phyloP scores from a whole-genome alignment of 2,113 vertebrate species.

The Indri indri region DNA sequence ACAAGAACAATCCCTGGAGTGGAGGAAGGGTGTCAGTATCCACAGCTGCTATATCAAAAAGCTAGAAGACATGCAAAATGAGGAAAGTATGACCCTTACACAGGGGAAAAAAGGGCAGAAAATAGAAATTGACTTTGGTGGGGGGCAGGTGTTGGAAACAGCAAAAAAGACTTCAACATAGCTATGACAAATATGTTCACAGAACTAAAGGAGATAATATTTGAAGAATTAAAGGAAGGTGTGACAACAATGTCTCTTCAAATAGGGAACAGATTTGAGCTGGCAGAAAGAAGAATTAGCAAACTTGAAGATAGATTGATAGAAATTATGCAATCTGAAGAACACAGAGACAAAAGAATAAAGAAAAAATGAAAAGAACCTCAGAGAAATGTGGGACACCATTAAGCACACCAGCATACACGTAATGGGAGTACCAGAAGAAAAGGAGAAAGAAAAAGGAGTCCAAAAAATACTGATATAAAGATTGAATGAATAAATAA shows the following conservation, averaged over 20 bases:
- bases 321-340: constrained; percentile 8
- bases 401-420: neutral
- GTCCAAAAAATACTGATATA: neutral
- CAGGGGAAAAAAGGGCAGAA: neutral
- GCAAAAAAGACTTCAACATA: constrained; percentile 13
- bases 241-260: constrained; percentile 6
- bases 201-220: constrained; percentile 13
- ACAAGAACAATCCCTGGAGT: neutral
- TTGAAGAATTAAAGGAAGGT: constrained; percentile 43
- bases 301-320: neutral
- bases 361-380: constrained; percentile 4
- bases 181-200: neutral
- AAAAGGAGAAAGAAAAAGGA: neutral
- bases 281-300: neutral
- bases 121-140: constrained; percentile 29
- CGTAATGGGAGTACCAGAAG: neutral
- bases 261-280: neutral
- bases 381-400: neutral
- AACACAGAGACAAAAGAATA: neutral
- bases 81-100: neutral
- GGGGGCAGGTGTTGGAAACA: neutral
- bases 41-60: neutral
- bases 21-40: neutral
- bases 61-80: neutral
- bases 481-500: constrained; percentile 26